phyloP scores from a whole-genome alignment of 1,140 invertebrate species.

The Microplitis demolitor region DNA sequence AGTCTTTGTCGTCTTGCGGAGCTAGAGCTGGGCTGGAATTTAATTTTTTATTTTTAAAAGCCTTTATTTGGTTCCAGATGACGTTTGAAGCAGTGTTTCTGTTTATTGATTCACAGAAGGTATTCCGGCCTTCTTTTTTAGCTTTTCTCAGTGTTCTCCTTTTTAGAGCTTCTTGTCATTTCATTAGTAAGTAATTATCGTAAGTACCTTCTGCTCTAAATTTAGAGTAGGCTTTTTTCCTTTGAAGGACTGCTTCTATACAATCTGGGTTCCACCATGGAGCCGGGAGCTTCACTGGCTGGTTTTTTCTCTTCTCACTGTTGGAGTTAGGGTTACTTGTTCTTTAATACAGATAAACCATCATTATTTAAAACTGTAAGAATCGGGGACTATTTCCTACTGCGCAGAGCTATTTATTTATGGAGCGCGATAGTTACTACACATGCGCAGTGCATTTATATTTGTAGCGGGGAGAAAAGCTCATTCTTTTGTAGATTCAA shows the following conservation, averaged over 20 bases:
- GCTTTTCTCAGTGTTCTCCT: not conserved
- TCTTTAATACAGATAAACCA: too few species aligned
- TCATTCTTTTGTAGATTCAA: too few species aligned
- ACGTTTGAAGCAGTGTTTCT: not conserved
- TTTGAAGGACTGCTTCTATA: not conserved
- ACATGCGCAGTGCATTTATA: too few species aligned
- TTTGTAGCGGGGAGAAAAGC: too few species aligned
- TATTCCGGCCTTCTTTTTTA: not conserved
- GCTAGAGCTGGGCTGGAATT: not conserved
- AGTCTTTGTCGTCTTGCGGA: not conserved
- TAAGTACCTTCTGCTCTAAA: not conserved
- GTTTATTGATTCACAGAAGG: not conserved
- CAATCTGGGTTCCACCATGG: slow-evolving; percentile 6
- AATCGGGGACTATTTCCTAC: too few species aligned
- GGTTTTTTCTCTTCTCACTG: not conserved
- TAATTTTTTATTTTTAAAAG: slow-evolving; percentile 1
- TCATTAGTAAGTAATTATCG: not conserved
- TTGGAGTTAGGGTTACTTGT: not conserved
- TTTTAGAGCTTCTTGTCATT: not conserved
- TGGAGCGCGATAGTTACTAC: too few species aligned
- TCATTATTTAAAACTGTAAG: too few species aligned
- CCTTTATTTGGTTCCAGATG: not conserved
- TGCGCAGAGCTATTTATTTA: too few species aligned
- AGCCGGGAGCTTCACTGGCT: not conserved
- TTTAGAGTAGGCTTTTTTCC: not conserved